These are phyloP conservation scores for Hystrix cristata DNA, from an alignment of 2,113 vertebrate species.

Conservation along the genomic window DNA sequence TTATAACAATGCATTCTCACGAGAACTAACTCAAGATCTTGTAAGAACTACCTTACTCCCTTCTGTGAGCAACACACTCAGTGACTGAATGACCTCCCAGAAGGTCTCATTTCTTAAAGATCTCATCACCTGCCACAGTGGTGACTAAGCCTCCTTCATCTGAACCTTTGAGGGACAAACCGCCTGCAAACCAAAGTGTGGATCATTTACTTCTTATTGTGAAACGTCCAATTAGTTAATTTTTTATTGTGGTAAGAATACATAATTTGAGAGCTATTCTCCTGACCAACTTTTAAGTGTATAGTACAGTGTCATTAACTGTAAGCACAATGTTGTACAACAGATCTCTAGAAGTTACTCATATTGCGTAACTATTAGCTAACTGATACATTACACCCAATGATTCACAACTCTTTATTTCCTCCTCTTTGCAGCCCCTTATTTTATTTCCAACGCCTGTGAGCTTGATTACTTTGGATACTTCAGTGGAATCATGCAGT, in stretches of 20 bases:
- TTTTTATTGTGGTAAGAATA: neutral
- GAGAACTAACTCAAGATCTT: neutral
- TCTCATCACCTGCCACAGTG: neutral
- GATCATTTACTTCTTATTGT: neutral
- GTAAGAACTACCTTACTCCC: neutral
- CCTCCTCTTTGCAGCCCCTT: neutral
- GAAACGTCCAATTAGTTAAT: neutral
- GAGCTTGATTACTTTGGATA: neutral
- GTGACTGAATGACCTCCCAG: neutral
- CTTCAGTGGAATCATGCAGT: neutral
- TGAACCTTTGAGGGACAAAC: neutral
- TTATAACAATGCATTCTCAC: neutral
- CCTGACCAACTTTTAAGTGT: neutral
- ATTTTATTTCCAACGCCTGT: neutral
- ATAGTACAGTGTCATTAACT: neutral
- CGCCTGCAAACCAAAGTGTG: neutral
- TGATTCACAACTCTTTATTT: neutral
- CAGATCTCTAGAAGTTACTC: neutral
- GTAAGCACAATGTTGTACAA: neutral
- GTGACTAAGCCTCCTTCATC: neutral
- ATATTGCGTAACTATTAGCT: neutral
- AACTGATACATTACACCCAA: neutral
- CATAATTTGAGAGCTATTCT: neutral
- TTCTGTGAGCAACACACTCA: neutral
- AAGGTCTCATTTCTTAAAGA: neutral